These are phyloP conservation scores for Meganola albula DNA, from an alignment of 2,888 invertebrate genomes.

Conservation along the genomic window DNA sequence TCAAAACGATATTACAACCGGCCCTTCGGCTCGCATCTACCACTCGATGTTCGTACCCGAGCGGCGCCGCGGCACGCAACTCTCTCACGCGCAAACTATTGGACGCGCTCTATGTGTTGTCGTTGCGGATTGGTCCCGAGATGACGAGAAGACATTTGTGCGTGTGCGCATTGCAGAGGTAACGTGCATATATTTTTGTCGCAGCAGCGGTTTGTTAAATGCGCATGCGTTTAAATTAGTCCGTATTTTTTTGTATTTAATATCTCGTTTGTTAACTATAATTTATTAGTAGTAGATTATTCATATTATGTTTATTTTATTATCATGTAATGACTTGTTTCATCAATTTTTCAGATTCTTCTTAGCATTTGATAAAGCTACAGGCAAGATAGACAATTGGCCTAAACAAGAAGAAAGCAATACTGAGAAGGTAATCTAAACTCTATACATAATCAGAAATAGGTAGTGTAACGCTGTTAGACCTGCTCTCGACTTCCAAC, in stretches of 20 bases:
- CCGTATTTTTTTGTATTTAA: too few relatives aligned
- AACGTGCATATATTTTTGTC: too few relatives aligned
- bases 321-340: too few relatives aligned
- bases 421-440: slow-evolving; percentile 49
- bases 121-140: slow-evolving; percentile 85
- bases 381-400: slow-evolving; percentile 71
- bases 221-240: too few relatives aligned
- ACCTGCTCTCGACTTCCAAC: too few relatives aligned
- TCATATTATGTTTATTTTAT: too few relatives aligned
- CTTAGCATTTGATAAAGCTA: slow-evolving; percentile 87
- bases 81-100: slow-evolving; percentile 89
- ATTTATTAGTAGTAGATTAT: too few relatives aligned
- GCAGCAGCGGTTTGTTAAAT: too few relatives aligned
- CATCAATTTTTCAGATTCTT: slow-evolving; percentile 79
- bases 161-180: slow-evolving; percentile 76
- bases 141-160: slow-evolving; percentile 86
- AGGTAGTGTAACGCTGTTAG: too few relatives aligned
- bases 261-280: too few relatives aligned
- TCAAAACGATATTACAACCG: slow-evolving; percentile 90
- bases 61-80: slow-evolving; percentile 84
- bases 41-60: slow-evolving; percentile 87
- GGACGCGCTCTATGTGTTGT: slow-evolving; percentile 88
- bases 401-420: slow-evolving; percentile 64
- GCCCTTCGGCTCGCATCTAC: slow-evolving; percentile 89
- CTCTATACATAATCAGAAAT: too few relatives aligned